phyloP scores from a whole-genome alignment of 2,113 vertebrate species.

The Myxocyprinus asiaticus region DNA sequence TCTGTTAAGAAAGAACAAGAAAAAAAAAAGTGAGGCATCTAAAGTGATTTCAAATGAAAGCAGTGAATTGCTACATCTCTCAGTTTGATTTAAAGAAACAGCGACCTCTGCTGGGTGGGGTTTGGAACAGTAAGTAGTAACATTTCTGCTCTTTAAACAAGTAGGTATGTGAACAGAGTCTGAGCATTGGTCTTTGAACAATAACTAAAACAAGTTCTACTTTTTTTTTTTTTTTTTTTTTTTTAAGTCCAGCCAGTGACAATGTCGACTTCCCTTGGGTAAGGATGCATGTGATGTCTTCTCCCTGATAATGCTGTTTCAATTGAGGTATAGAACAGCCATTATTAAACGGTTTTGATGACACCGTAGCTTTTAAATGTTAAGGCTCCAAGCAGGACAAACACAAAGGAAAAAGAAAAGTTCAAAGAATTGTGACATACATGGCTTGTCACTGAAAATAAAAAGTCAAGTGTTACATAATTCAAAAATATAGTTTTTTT shows the following conservation, averaged over 20 bases:
- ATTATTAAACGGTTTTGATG: constrained; percentile 57
- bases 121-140: constrained; percentile 80
- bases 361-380: constrained; percentile 61
- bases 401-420: constrained; percentile 31
- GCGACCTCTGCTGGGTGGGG: constrained; percentile 68
- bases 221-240: constrained; percentile 47
- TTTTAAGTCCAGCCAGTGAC: constrained; percentile 59
- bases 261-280: constrained; percentile 59
- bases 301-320: constrained; percentile 70
- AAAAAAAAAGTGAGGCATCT: constrained; percentile 67
- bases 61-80: constrained; percentile 76
- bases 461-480: constrained; percentile 57
- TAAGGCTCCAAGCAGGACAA: constrained; percentile 67
- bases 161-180: constrained; percentile 48
- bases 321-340: constrained; percentile 65
- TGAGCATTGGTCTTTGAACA: constrained; percentile 51
- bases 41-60: constrained; percentile 70
- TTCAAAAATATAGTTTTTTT: constrained; percentile 60
- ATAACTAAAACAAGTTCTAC: constrained; percentile 46
- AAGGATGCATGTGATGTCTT: constrained; percentile 57
- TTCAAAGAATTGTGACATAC: constrained; percentile 25
- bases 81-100: constrained; percentile 67
- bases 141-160: constrained; percentile 64
- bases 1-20: constrained; percentile 67
- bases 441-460: constrained; percentile 48